Conservation (phyloP, 2,113 vertebrate species). For the Nothoprocta perdicaria region DNA sequence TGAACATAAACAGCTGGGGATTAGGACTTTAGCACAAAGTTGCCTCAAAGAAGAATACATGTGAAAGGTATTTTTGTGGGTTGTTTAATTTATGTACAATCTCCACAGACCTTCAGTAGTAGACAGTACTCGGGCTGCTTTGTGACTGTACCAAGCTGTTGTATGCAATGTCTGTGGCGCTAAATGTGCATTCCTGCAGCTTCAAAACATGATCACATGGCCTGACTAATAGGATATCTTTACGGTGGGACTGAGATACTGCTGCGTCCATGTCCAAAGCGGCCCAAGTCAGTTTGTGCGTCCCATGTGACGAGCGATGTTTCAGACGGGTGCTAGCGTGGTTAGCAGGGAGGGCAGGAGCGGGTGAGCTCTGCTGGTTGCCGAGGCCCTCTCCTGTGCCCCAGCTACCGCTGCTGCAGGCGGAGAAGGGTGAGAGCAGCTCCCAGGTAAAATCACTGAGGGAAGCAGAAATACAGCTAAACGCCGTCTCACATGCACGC, state of each 20-base stretch:
- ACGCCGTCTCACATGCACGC: neutral
- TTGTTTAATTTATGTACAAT: neutral
- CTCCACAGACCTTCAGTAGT: neutral
- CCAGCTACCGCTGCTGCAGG: neutral
- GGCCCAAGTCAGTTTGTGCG: neutral
- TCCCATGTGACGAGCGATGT: neutral
- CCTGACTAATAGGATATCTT: constrained; percentile 10
- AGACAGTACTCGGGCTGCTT: neutral
- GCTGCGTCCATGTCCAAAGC: neutral
- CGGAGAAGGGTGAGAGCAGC: neutral
- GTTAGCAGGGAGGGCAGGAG: neutral
- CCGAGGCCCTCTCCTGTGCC: neutral
- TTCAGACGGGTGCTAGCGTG: neutral
- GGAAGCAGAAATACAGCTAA: neutral
- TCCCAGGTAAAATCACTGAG: neutral
- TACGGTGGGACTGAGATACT: neutral
- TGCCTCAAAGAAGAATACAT: neutral
- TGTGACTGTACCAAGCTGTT: constrained; percentile 25
- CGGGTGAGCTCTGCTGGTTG: neutral
- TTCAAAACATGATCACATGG: neutral
- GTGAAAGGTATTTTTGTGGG: neutral
- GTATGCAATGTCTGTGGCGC: neutral
- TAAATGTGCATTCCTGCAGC: neutral
- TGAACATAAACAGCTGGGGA: neutral
- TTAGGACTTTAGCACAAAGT: neutral